These are phyloP conservation scores for Holothuria leucospilota DNA, from an alignment of 53 echinoderm and acorn worm species.

Conservation along the genomic window DNA sequence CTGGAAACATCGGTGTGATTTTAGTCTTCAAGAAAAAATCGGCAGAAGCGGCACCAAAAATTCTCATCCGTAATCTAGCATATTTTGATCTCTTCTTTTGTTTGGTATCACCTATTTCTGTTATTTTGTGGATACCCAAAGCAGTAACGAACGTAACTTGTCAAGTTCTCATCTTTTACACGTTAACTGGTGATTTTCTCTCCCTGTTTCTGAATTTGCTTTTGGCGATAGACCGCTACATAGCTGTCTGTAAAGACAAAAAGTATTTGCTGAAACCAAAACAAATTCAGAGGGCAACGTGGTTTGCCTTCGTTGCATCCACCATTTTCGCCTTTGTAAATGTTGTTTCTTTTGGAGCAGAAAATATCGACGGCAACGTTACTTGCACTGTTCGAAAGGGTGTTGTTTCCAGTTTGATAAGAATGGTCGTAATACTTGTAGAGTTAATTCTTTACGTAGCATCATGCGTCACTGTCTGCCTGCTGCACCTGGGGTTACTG, in stretches of 20 bases:
- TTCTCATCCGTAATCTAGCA: conserved; percentile 2
- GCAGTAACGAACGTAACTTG: background rate
- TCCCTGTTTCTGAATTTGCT: conserved; percentile 12
- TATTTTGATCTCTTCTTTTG: background rate
- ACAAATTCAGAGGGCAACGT: background rate
- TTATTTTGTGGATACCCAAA: background rate
- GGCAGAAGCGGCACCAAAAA: background rate
- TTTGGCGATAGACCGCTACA: background rate
- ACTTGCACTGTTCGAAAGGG: no score
- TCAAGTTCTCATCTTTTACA: background rate
- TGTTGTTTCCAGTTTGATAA: background rate
- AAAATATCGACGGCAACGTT: background rate
- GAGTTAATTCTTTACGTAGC: background rate
- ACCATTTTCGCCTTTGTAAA: background rate
- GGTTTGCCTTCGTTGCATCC: background rate
- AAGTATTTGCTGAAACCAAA: background rate
- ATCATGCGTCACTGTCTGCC: background rate
- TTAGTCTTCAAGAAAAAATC: background rate
- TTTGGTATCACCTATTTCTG: background rate
- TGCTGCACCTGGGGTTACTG: background rate
- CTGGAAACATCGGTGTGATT: conserved; percentile 16
- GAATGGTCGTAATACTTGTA: background rate
- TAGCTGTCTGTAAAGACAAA: background rate
- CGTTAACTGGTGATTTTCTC: background rate
- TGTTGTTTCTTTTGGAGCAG: background rate